phyloP scores from a whole-genome alignment of 2,888 invertebrate genomes.

The Pediacus dermestoides region DNA sequence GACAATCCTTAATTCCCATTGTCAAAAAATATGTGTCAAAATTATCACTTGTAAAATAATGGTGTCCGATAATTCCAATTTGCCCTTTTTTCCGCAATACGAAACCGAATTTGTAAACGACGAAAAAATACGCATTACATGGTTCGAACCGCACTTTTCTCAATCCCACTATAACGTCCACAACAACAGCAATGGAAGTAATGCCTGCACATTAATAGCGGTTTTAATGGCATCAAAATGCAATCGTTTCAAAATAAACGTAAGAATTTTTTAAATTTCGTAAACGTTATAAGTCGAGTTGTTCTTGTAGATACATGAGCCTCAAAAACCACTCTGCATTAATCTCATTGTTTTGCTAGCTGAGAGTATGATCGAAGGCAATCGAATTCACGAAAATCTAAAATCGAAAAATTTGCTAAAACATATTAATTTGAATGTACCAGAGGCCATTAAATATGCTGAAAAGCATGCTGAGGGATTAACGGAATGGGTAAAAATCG shows the following conservation, averaged over 20 bases:
- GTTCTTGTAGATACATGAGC: constrained; percentile 30
- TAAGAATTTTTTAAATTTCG: too few species aligned
- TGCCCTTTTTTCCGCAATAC: constrained; percentile 47
- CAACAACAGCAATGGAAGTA: constrained; percentile 51
- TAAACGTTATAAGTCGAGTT: too few species aligned
- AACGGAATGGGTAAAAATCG: constrained; percentile 46
- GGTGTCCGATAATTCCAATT: constrained; percentile 28
- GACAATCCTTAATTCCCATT: too few species aligned
- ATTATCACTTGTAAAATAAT: constrained; percentile 20
- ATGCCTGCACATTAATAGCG: constrained; percentile 62
- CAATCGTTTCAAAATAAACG: too few species aligned
- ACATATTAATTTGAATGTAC: constrained; percentile 54
- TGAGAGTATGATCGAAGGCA: constrained; percentile 58
- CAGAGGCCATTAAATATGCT: constrained; percentile 52
- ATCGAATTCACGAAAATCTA: constrained; percentile 53
- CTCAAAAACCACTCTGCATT: constrained; percentile 29
- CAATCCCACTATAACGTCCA: constrained; percentile 57
- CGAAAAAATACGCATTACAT: constrained; percentile 43
- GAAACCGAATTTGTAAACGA: constrained; percentile 37
- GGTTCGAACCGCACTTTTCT: constrained; percentile 59
- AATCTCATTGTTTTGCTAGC: constrained; percentile 52
- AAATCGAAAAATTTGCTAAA: constrained; percentile 46
- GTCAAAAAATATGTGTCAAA: constrained; percentile 14
- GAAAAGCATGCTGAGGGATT: constrained; percentile 41
- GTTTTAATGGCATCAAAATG: constrained; percentile 55